These are phyloP conservation scores for Glossosoma conforme DNA, from an alignment of 1,140 invertebrate genomes.

Conservation along the genomic window DNA sequence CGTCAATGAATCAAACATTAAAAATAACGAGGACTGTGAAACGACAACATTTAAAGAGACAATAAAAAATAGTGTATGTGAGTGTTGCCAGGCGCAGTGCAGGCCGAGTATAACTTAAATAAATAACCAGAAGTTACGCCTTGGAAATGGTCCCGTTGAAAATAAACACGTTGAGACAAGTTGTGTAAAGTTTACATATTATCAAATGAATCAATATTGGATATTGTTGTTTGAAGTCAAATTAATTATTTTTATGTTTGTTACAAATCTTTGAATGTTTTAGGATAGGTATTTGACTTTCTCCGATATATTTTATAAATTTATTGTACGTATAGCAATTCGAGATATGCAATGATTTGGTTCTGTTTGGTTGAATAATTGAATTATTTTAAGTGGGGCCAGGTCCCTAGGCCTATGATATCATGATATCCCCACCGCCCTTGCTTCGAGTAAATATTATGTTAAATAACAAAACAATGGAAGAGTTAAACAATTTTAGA, in stretches of 20 bases:
- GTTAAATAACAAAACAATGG: not conserved
- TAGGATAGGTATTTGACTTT: conserved; percentile 20
- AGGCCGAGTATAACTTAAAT: too few relatives aligned
- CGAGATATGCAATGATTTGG: too few relatives aligned
- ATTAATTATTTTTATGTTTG: conserved; percentile 30
- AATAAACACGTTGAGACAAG: too few relatives aligned
- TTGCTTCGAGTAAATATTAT: not conserved
- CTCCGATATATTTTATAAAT: conserved; percentile 18
- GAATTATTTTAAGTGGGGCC: too few relatives aligned
- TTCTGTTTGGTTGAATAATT: too few relatives aligned
- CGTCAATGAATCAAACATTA: not conserved
- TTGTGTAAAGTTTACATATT: conserved; percentile 29
- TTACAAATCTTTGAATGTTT: conserved; percentile 28
- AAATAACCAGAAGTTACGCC: too few relatives aligned
- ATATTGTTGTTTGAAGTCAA: conserved; percentile 28
- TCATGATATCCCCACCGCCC: too few relatives aligned
- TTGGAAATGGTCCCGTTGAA: conserved; percentile 3
- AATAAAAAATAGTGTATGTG: not conserved
- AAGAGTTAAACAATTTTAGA: not conserved
- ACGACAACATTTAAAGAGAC: not conserved
- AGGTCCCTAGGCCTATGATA: too few relatives aligned
- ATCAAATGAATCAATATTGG: conserved; percentile 25
- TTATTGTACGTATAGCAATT: conserved; percentile 6
- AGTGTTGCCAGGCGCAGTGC: too few relatives aligned
- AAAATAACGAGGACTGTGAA: not conserved